Percentiles rank a stretch among this genome's conserved stretches.
Evolutionary conservation across 1,140 invertebrate species (phyloP).

Genomic region (Lycorma delicatula): DNA sequence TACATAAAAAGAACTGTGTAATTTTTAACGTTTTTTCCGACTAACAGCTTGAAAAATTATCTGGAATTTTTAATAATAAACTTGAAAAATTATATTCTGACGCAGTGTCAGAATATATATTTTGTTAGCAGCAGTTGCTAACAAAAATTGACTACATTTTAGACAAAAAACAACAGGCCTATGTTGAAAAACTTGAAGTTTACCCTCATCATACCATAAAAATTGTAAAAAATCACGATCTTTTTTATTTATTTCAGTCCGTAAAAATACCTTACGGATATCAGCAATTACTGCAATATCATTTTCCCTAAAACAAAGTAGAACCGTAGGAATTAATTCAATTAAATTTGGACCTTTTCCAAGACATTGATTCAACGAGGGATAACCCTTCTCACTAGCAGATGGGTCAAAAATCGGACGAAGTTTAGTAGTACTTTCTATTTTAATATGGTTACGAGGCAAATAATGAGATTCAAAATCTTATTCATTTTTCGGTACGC

Average conservation of each 20-base stretch:
- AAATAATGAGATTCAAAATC: constrained; percentile 29
- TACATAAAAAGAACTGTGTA: no score
- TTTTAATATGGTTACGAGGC: constrained; percentile 33
- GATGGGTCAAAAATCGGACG: constrained; percentile 34
- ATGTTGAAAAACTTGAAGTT: no score
- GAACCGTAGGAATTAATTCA: constrained; percentile 33
- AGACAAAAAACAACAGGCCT: no score
- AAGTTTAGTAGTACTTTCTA: constrained; percentile 25
- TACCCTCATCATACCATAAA: no score
- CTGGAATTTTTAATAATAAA: no score
- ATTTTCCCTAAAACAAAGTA: constrained; percentile 35
- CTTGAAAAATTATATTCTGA: no score
- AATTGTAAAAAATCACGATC: no score
- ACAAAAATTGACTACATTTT: no score
- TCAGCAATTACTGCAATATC: constrained; percentile 36
- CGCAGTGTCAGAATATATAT: no score
- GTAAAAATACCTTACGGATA: constrained; percentile 38
- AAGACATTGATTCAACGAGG: constrained; percentile 36
- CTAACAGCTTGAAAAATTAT: no score
- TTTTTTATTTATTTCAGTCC: constrained; percentile 33
- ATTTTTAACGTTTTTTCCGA: no score
- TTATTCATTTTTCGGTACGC: constrained; percentile 23
- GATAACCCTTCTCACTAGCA: constrained; percentile 18
- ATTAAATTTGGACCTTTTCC: constrained; percentile 36
- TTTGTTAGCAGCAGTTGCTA: no score